Conservation (phyloP, 1,140 invertebrate species). For the Neelides sp. region DNA sequence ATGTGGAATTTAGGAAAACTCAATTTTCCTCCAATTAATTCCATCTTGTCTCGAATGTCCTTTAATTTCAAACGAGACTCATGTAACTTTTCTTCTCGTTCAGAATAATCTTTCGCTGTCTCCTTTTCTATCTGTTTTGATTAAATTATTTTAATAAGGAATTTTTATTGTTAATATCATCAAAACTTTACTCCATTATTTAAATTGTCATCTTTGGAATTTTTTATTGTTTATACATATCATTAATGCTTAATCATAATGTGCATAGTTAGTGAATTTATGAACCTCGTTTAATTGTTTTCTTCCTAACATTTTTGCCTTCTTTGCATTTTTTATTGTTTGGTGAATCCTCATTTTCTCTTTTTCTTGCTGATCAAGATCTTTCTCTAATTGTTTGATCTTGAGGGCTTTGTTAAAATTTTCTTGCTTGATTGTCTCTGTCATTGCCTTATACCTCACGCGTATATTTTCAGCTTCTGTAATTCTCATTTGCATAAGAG, state of each 20-base stretch:
- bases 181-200: too few relatives aligned
- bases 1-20: conserved; percentile 29
- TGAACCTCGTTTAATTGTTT: conserved; percentile 16
- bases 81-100: conserved; percentile 25
- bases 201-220: too few relatives aligned
- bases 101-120: conserved; percentile 21
- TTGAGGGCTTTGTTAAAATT: conserved; percentile 21
- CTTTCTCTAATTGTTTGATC: conserved; percentile 9
- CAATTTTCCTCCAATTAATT: conserved; percentile 24
- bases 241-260: too few relatives aligned
- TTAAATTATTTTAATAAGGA: conserved; percentile 2
- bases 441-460: conserved; percentile 25
- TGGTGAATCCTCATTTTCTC: conserved; percentile 15
- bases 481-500: conserved; percentile 26
- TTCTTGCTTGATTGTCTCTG: conserved; percentile 19
- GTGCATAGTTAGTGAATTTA: not conserved
- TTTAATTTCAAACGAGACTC: conserved; percentile 20
- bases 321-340: conserved; percentile 15
- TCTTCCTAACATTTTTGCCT: conserved; percentile 15
- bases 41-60: conserved; percentile 27
- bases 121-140: conserved; percentile 17
- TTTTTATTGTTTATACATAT: too few relatives aligned
- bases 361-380: conserved; percentile 15
- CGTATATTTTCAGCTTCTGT: conserved; percentile 30
- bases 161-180: too few relatives aligned